These are phyloP conservation scores for Limnephilus lunatus DNA, from an alignment of 2,888 invertebrate genomes.

Conservation along the genomic window DNA sequence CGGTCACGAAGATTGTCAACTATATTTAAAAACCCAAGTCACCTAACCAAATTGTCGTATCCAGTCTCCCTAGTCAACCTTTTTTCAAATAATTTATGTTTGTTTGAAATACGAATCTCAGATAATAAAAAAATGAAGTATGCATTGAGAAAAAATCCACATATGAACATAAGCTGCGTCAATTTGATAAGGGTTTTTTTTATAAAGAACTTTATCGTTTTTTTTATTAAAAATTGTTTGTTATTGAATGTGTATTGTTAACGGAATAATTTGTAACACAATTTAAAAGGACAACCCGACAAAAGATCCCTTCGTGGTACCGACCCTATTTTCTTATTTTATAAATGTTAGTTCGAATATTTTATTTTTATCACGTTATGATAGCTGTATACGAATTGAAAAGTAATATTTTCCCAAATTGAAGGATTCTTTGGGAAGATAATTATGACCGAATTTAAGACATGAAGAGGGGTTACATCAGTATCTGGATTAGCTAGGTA, in stretches of 20 bases:
- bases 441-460: not conserved
- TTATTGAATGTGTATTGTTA: not conserved
- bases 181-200: not conserved
- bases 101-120: not conserved
- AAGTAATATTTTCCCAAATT: constrained; percentile 1
- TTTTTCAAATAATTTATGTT: too few relatives aligned
- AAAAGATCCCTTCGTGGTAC: not conserved
- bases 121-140: not conserved
- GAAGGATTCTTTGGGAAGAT: not conserved
- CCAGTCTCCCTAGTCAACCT: too few relatives aligned
- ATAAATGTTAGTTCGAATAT: not conserved
- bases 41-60: too few relatives aligned
- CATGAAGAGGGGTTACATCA: too few relatives aligned
- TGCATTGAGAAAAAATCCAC: not conserved
- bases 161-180: not conserved
- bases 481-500: too few relatives aligned
- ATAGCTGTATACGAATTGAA: constrained; percentile 9
- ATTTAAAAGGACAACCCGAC: not conserved
- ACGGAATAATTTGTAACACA: not conserved
- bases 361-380: not conserved
- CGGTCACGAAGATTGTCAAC: too few relatives aligned
- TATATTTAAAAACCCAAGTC: too few relatives aligned
- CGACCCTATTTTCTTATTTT: not conserved
- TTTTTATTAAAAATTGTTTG: not conserved
- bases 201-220: not conserved